Percentiles rank a stretch among this genome's conserved stretches.
phyloP scores from a whole-genome alignment of 2,888 invertebrate species.

The Ethmia dodecea region DNA sequence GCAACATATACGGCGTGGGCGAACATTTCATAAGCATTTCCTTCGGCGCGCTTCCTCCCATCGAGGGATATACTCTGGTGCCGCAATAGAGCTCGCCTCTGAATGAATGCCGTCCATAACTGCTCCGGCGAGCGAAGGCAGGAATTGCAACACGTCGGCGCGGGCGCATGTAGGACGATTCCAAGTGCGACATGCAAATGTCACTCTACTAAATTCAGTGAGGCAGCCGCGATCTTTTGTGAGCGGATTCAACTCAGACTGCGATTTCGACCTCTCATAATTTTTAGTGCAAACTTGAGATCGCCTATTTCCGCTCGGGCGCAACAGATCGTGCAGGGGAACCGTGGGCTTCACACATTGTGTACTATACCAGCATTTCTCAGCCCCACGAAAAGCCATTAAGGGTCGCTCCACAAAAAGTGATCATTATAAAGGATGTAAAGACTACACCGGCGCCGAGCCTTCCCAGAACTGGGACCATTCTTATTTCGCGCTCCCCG shows the following conservation, averaged over 20 bases:
- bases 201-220: slow-evolving; percentile 42
- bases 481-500: slow-evolving; percentile 76
- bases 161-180: slow-evolving; percentile 39
- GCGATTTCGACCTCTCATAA: slow-evolving; percentile 37
- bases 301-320: slow-evolving; percentile 36
- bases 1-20: slow-evolving; percentile 45
- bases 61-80: slow-evolving; percentile 28
- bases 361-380: slow-evolving; percentile 27
- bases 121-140: slow-evolving; percentile 26
- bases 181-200: slow-evolving; percentile 41
- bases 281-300: slow-evolving; percentile 33
- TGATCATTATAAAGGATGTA: slow-evolving; percentile 71
- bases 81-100: slow-evolving; percentile 18
- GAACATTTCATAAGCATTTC: slow-evolving; percentile 63
- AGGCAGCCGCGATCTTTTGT: slow-evolving; percentile 43
- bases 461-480: slow-evolving; percentile 72
- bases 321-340: slow-evolving; percentile 16
- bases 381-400: slow-evolving; percentile 65
- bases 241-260: slow-evolving; percentile 30
- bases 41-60: slow-evolving; percentile 57
- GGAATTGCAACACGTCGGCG: slow-evolving; percentile 31
- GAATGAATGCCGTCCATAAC: slow-evolving; percentile 31
- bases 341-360: slow-evolving; percentile 5
- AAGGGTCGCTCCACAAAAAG: slow-evolving; percentile 67
- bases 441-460: slow-evolving; percentile 70